These are phyloP conservation scores for Nannoperca australis DNA, from an alignment of 2,797 vertebrate species.

Conservation along the genomic window DNA sequence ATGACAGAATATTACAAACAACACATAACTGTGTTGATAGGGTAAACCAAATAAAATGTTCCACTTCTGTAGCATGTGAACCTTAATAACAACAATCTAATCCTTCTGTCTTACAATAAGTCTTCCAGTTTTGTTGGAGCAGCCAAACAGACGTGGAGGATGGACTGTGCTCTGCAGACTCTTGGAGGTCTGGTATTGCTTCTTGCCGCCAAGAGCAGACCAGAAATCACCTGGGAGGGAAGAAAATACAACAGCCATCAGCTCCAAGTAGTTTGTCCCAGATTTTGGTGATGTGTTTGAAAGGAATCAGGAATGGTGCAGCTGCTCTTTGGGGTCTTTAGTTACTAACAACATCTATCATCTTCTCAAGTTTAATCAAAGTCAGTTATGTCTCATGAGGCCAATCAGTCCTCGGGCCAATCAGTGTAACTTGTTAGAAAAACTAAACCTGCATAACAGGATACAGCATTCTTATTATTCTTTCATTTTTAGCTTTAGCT, in stretches of 20 bases:
- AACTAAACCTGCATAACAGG: not conserved
- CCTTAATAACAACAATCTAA: not conserved
- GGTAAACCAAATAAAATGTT: not conserved
- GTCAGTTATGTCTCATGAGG: not conserved
- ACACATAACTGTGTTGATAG: not conserved
- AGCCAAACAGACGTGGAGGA: conserved; percentile 86
- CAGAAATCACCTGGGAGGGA: conserved; percentile 81
- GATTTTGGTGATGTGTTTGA: conserved; percentile 10
- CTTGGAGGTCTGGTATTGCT: conserved; percentile 85
- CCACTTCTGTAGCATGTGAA: not conserved
- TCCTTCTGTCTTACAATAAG: conserved; percentile 78
- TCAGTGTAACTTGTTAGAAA: conserved; percentile 1
- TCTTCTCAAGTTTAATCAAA: conserved; percentile 1
- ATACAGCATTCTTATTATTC: not conserved
- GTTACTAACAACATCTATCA: conserved; percentile 17
- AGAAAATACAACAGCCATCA: conserved; percentile 26
- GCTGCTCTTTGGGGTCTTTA: not conserved
- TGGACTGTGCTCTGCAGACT: conserved; percentile 73
- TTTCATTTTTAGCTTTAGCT: not conserved
- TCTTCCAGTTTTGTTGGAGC: conserved; percentile 87
- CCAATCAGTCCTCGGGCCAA: not conserved
- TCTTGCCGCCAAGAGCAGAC: conserved; percentile 85
- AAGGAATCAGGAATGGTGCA: conserved; percentile 7
- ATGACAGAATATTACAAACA: not conserved
- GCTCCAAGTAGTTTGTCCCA: not conserved